Base-by-base conservation (phyloP, 2,888 invertebrate species). In the Diploptera punctata region DNA sequence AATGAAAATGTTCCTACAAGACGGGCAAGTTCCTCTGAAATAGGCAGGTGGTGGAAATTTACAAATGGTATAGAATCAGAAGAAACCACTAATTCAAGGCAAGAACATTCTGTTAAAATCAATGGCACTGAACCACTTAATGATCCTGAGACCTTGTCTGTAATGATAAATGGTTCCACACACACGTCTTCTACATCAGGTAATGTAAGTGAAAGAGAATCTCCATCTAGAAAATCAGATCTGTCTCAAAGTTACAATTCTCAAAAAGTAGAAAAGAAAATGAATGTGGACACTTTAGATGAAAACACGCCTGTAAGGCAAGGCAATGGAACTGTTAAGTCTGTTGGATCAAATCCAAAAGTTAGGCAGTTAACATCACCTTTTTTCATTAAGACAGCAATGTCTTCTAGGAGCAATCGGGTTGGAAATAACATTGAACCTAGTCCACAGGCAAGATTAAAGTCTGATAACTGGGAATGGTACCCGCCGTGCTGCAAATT, bases 301-400 rank as follows among this genome's bases (percentile, higher is more conserved):
- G 57, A 16, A 57, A 57, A 57, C 29, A 5, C n/a, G n/a, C 29
- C 57, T n/a, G 26, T n/a, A 24, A 10, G 7, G 16, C 33, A 52
- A 31, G 44, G 62, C 18, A 71, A 68, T 68, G 74, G 71, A 33
- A 29, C 54, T 33, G 29, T 67, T 2, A 47, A 44, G 21, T 43
- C 65, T 13, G 21, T 31, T 7, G 67, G 2, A 24, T 19, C 44
- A 18, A 61, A 18, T 49, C 33, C 47, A 16, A 61, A 47, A 47
- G 49, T 62, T 7, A 54, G 67, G 33, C 68, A 72, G 5, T 26
- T 74, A 21, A 74, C 79, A 2, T 80, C 82, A 7, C 81, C 85
- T 0, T 80, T 81, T 16, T 85, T 83, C 74, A 81, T 86, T 78
- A 83, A 82, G 76, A 85, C 85, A 7, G 85, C 86, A 0, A 75